These are phyloP conservation scores for Natrix natrix DNA, from an alignment of 2,797 vertebrate species.

Conservation along the genomic window DNA sequence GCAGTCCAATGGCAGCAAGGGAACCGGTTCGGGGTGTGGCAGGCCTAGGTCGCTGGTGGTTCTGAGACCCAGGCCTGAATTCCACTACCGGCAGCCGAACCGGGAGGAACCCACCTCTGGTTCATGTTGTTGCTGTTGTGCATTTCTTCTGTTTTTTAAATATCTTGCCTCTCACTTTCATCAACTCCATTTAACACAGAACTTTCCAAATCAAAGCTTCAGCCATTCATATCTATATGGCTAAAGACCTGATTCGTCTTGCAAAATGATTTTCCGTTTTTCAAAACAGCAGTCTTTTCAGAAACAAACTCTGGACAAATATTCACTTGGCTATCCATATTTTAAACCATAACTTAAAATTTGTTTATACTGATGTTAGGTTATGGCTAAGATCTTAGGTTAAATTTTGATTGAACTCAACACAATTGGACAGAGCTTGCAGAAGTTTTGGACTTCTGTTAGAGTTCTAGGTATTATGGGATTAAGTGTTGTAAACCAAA, in stretches of 20 bases:
- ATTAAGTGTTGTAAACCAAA: neutral
- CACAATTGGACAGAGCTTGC: neutral
- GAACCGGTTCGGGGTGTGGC: no score
- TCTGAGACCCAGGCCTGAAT: no score
- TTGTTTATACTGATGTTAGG: neutral
- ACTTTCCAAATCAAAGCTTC: neutral
- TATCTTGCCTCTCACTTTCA: neutral
- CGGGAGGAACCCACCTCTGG: no score
- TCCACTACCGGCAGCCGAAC: no score
- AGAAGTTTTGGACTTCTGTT: neutral
- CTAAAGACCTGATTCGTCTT: neutral
- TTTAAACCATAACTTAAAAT: neutral
- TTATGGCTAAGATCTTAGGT: neutral
- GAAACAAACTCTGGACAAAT: neutral
- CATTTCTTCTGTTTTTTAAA: neutral
- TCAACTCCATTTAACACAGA: neutral
- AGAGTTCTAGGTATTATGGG: neutral
- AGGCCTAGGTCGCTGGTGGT: no score
- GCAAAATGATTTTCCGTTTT: neutral
- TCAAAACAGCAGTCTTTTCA: neutral
- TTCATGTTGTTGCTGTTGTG: neutral
- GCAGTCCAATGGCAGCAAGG: no score
- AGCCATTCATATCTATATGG: neutral
- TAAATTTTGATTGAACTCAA: neutral
- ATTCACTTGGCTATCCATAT: neutral